A percentile compares a stretch with the other conserved stretches of the same genome.
Evolutionary conservation across 2,113 vertebrate genomes (phyloP).

Genomic region (Cygnus atratus): DNA sequence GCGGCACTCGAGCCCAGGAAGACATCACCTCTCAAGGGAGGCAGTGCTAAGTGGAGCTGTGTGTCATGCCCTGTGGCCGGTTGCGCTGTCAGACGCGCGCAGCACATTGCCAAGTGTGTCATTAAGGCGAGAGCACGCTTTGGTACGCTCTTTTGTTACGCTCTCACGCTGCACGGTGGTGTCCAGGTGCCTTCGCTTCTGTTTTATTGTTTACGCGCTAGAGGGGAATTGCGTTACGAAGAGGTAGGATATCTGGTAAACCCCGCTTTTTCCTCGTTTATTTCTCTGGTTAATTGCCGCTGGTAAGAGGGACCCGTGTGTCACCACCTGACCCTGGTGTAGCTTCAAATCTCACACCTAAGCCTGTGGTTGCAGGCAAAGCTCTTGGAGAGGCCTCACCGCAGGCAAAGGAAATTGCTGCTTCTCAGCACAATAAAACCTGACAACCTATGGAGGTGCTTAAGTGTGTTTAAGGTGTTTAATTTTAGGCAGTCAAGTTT

Average conservation of each 20-base stretch:
- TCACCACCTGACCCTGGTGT: background rate
- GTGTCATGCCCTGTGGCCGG: background rate
- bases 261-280: background rate
- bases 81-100: background rate
- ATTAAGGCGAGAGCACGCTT: background rate
- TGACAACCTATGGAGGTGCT: background rate
- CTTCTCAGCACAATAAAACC: background rate
- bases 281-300: background rate
- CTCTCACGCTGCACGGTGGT: background rate
- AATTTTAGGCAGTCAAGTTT: background rate
- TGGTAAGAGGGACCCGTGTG: background rate
- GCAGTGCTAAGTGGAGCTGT: background rate
- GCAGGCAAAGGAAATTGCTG: background rate
- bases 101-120: slow-evolving; percentile 13
- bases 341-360: background rate
- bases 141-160: background rate
- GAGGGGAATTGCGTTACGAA: background rate
- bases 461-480: background rate
- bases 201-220: background rate
- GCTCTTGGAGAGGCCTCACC: background rate
- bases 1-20: background rate
- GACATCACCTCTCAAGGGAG: background rate
- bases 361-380: background rate
- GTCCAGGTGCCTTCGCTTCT: background rate
- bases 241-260: background rate